Evolutionary conservation across 1,140 invertebrate species (phyloP).

Genomic region (Bilobella aurantiaca): DNA sequence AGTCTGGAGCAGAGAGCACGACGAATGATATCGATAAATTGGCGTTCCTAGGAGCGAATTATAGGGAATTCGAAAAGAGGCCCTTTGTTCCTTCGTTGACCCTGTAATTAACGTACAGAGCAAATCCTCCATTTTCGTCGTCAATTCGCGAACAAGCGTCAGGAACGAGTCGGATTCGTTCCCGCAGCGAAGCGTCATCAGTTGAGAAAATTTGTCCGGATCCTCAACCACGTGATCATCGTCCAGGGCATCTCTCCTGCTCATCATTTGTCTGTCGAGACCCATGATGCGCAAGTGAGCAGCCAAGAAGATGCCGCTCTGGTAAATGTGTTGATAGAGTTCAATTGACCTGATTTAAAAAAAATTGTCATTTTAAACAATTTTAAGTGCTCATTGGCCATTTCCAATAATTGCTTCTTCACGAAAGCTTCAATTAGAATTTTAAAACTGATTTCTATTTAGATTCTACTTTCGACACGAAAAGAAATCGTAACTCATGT

Average conservation of each 20-base stretch:
- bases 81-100: constrained; percentile 10
- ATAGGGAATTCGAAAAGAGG: constrained; percentile 14
- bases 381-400: neutral
- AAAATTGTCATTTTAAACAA: neutral
- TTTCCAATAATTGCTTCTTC: too few relatives aligned
- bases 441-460: too few relatives aligned
- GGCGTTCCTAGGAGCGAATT: constrained; percentile 2
- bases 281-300: constrained; percentile 27
- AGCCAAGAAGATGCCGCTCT: constrained; percentile 18
- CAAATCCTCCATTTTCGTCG: constrained; percentile 15
- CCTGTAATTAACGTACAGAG: constrained; percentile 21
- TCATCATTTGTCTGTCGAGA: constrained; percentile 15
- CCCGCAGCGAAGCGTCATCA: constrained; percentile 14
- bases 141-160: constrained; percentile 1
- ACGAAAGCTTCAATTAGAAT: too few relatives aligned
- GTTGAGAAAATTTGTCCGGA: neutral
- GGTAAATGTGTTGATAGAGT: constrained; percentile 7
- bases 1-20: constrained; percentile 19
- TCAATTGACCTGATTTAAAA: neutral
- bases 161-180: constrained; percentile 16
- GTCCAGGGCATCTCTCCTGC: neutral
- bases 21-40: constrained; percentile 18
- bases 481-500: too few relatives aligned
- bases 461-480: too few relatives aligned
- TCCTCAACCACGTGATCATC: constrained; percentile 6